Evolutionary conservation across 2,888 invertebrate species (phyloP), one percentile per base, ranked within the genome.

Genomic region (Volucella inflata): DNA sequence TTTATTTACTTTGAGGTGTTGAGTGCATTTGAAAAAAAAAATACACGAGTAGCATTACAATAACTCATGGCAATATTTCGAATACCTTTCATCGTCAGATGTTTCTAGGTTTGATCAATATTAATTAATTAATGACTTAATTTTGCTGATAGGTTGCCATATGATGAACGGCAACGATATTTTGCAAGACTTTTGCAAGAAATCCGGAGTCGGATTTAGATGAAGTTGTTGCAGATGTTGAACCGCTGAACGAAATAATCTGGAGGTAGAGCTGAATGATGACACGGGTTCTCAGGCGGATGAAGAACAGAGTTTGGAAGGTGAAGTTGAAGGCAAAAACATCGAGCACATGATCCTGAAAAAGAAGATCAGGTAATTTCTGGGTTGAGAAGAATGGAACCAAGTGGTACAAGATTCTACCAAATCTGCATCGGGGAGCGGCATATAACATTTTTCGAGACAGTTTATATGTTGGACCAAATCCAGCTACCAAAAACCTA

Each of bases 271-370:
- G 46, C 46, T 46, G 46, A 8, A 46, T 46, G 46, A n/a, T 46
- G 46, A 46, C 46, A n/a, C 46, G 12, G 46, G 46, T 46, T 46
- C 46, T 46, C n/a, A 46, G 46, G 46, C 46, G 46, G 46, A n/a
- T 46, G 46, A 46, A 46, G 46, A 46, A 46, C 46, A 46, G 46
- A 46, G 46, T 14, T 46, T 46, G 46, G n/a, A 14, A 46, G 46
- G 12, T 46, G 46, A 46, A 46, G 46, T 46, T 46, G 46, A 46
- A 46, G 46, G 46, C 46, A 14, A 46, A 14, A 46, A 46, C 12
- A 46, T 46, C 46, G n/a, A n/a, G 46, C 46, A 46, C 46, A 46
- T 46, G 46, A 46, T 46, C 46, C 46, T 46, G 46, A 46, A 46
- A 14, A 11, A 46, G 46, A 46, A 46, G 46, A 46, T 46, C 12